Base-by-base conservation (phyloP, 1,140 invertebrate species). In the Drosophila melanica region DNA sequence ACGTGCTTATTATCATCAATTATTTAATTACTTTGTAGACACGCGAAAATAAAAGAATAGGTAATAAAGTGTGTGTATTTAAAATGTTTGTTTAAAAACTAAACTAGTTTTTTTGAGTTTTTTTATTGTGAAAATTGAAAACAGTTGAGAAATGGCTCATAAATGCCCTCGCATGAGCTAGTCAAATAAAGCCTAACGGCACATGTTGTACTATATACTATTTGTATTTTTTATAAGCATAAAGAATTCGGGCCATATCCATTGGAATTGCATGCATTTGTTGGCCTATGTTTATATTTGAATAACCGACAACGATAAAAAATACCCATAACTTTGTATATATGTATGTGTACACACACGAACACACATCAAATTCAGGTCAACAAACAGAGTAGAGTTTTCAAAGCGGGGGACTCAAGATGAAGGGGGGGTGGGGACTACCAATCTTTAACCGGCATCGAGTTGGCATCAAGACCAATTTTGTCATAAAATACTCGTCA, bases 401-500 rank as follows among this genome's bases (percentile, higher is more conserved):
- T 33, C 14, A 4, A 27, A 23, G 18, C 9, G 7, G 23, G 12
- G 23, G 12, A 8, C 20, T 10, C 27, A 27, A 23, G 14, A 20
- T 27, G 23, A 6, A 11, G 42, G 30, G 20, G 47, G 7, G 18
- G 23, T 12, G n/a, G 27, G 23, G 14, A 12, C 20, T n/a, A n/a
- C n/a, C 23, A 16, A n/a, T 50, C 23, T 50, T 50, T 30, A 57
- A 30, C 48, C 48, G 58, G 58, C 59, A 14, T 54, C 48, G 60
- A 75, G 54, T 41, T 39, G 58, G 58, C 50, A 14, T 60, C 48
- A 64, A 75, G 48, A 44, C 35, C 14, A 58, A 79, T 63, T 50
- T 65, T 70, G 75, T 81, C 79, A 74, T 77, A 64, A 84, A 81
- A 48, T 50, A 50, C 39, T 20, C 33, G 18, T 12, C 20, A 42